Evolutionary conservation across 2,888 invertebrate species (phyloP).

Genomic region (Eurytoma californica): DNA sequence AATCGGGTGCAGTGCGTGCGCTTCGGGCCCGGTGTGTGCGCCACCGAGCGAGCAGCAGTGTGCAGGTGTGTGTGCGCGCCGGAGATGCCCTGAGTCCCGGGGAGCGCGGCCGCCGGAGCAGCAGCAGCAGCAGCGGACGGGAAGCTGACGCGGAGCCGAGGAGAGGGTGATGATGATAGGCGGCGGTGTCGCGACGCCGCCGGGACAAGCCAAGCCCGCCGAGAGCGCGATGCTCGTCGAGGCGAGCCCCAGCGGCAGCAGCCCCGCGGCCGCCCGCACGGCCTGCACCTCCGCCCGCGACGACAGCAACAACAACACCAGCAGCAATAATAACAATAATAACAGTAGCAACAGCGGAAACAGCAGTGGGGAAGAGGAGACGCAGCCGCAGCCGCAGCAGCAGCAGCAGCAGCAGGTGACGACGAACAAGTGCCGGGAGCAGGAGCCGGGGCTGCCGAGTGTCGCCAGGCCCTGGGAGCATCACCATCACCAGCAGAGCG

Average conservation of each 20-base stretch:
- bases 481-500: conserved; percentile 22
- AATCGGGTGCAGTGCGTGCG: background rate
- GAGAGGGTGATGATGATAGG: conserved; percentile 50
- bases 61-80: background rate
- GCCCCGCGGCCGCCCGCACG: background rate
- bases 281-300: background rate
- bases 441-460: conserved; percentile 19
- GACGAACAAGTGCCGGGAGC: background rate
- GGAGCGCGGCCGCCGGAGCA: background rate
- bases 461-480: conserved; percentile 55
- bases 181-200: conserved; percentile 52
- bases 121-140: background rate
- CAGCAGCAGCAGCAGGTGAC: conserved; percentile 4
- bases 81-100: too few species aligned
- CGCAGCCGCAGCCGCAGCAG: background rate
- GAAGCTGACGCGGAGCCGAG: background rate
- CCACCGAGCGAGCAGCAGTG: background rate
- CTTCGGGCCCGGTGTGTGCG: background rate
- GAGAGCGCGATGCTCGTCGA: conserved; percentile 6
- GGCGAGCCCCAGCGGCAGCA: conserved; percentile 8
- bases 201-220: conserved; percentile 42
- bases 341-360: background rate
- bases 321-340: conserved; percentile 18
- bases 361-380: background rate
- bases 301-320: conserved; percentile 8